These are phyloP conservation scores for Coturnix japonica DNA, from an alignment of 2,113 vertebrate genomes.

Conservation along the genomic window DNA sequence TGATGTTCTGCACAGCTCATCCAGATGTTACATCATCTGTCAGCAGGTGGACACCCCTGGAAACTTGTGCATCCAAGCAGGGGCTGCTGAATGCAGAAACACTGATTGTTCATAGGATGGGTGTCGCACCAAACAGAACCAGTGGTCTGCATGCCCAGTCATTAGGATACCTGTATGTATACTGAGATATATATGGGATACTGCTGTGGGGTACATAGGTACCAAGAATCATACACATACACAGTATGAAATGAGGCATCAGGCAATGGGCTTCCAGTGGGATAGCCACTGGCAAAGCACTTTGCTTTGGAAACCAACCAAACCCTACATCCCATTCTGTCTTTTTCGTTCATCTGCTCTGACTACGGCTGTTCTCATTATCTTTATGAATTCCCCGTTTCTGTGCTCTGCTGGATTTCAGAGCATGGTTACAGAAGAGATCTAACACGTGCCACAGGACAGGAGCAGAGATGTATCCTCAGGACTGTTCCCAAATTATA, in stretches of 20 bases:
- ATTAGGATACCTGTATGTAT: not conserved
- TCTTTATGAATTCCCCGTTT: not conserved
- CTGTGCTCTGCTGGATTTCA: not conserved
- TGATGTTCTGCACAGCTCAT: rapidly evolving
- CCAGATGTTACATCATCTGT: not conserved
- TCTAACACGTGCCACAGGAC: not conserved
- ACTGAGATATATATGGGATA: not conserved
- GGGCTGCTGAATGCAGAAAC: not conserved
- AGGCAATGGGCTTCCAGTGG: not conserved
- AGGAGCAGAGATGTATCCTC: not conserved
- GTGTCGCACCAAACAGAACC: not conserved
- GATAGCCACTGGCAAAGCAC: not conserved
- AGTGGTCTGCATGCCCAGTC: not conserved
- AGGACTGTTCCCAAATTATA: not conserved
- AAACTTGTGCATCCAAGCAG: not conserved
- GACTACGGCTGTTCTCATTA: not conserved
- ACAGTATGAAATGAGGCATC: not conserved
- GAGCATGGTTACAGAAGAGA: not conserved
- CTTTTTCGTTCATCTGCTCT: not conserved
- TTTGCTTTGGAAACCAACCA: not conserved
- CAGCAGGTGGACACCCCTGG: not conserved
- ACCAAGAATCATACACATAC: not conserved
- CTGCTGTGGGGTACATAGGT: not conserved
- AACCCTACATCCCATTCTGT: not conserved
- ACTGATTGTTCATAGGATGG: not conserved